These are phyloP conservation scores for Nannoperca australis DNA, from an alignment of 2,797 vertebrate species.

Conservation along the genomic window DNA sequence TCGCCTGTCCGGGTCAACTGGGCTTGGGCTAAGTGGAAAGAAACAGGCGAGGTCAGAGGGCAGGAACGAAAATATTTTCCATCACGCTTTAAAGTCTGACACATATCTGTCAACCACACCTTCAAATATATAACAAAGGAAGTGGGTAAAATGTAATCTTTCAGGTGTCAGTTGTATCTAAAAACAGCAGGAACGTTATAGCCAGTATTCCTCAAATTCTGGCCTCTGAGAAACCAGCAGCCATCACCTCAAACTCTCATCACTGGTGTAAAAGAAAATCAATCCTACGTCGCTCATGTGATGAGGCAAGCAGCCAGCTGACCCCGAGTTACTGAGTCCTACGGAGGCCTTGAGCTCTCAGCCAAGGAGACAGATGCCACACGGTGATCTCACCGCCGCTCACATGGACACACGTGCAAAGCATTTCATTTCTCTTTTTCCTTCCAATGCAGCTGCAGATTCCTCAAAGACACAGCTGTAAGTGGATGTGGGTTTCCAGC, in stretches of 20 bases:
- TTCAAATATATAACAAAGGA: background rate
- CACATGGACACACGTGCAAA: background rate
- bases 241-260: background rate
- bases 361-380: slow-evolving; percentile 21
- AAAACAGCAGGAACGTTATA: background rate
- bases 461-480: slow-evolving; percentile 35
- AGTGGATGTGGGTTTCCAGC: slow-evolving; percentile 1
- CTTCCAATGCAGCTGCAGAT: slow-evolving; percentile 39
- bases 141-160: background rate
- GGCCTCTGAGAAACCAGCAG: background rate
- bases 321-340: background rate
- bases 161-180: background rate
- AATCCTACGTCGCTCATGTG: background rate
- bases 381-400: slow-evolving; percentile 1
- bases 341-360: slow-evolving; percentile 5
- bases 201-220: background rate
- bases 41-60: slow-evolving; percentile 50
- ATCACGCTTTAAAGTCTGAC: background rate
- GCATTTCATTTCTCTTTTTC: slow-evolving; percentile 18
- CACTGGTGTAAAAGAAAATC: slow-evolving; percentile 11
- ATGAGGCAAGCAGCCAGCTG: background rate
- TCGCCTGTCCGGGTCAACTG: slow-evolving; percentile 45
- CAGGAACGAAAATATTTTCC: slow-evolving; percentile 48
- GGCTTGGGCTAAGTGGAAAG: slow-evolving; percentile 39
- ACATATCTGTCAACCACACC: background rate